Evolutionary conservation across 2,888 invertebrate species (phyloP).

Genomic region (Trichogramma dendrolimi): DNA sequence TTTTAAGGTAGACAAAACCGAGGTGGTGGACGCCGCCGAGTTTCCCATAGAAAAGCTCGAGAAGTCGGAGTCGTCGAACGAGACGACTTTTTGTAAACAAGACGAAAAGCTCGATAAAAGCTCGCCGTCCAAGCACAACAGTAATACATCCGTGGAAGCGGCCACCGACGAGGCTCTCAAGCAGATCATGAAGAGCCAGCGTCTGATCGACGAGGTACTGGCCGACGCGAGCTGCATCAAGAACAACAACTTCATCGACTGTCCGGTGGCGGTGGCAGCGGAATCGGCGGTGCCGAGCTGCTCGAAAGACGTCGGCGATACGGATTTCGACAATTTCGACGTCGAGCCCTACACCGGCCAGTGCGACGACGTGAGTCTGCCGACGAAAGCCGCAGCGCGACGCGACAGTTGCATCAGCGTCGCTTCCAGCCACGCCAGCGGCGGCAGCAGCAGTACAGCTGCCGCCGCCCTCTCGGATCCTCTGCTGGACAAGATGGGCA

Average conservation of each 20-base stretch:
- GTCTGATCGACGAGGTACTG: background rate
- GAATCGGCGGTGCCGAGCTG: conserved; percentile 18
- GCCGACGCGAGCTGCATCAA: conserved; percentile 12
- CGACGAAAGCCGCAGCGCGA: conserved; percentile 5
- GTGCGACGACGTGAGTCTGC: conserved; percentile 1
- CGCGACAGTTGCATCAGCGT: background rate
- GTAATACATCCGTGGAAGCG: too few relatives aligned
- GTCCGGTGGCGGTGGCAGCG: background rate
- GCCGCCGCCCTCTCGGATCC: conserved; percentile 36
- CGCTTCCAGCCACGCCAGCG: conserved; percentile 7
- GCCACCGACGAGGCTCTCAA: too few relatives aligned
- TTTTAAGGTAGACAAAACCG: too few relatives aligned
- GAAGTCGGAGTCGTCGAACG: too few relatives aligned
- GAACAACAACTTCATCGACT: conserved; percentile 21
- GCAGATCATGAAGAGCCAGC: too few relatives aligned
- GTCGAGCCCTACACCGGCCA: conserved; percentile 34
- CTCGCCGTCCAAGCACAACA: too few relatives aligned
- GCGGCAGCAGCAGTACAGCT: conserved; percentile 10
- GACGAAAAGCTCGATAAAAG: too few relatives aligned
- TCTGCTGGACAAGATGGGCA: conserved; percentile 38
- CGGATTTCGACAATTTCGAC: conserved; percentile 38
- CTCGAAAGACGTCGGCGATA: conserved; percentile 26
- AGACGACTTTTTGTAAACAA: too few relatives aligned
- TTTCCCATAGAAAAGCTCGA: background rate
- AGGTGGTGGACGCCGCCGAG: too few relatives aligned